phyloP scores from a whole-genome alignment of 2,113 vertebrate species.

The Rhabdomys dilectus region DNA sequence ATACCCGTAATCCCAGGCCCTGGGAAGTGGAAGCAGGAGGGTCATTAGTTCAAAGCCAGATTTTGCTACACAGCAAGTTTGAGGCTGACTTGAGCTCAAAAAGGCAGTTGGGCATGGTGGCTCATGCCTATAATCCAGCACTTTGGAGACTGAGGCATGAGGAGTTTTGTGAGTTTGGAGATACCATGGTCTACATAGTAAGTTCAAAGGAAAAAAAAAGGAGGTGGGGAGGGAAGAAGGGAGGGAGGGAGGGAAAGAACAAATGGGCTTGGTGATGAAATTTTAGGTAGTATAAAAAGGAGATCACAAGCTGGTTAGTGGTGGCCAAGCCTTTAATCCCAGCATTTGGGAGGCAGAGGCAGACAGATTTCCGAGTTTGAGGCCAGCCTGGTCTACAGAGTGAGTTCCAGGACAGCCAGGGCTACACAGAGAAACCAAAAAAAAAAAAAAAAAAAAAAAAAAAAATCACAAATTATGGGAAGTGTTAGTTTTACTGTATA shows the following conservation, averaged over 20 bases:
- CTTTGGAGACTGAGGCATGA: background rate
- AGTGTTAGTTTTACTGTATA: conserved; percentile 29
- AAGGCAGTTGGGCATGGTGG: background rate
- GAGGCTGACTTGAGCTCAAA: background rate
- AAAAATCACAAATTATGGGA: background rate
- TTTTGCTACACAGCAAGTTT: background rate
- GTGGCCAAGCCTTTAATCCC: no score
- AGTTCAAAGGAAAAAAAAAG: background rate
- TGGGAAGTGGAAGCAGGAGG: background rate
- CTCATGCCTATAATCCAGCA: background rate
- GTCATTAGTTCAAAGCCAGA: background rate
- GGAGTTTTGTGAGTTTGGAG: background rate
- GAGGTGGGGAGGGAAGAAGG: background rate
- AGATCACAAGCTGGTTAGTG: background rate
- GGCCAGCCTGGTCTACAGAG: no score
- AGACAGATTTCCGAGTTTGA: no score
- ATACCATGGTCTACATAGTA: background rate
- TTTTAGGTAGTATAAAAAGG: background rate
- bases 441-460: background rate
- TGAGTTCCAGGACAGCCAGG: no score
- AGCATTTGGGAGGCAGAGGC: no score
- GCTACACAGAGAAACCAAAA: no score
- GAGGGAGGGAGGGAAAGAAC: background rate
- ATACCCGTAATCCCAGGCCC: background rate
- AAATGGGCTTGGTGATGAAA: background rate